phyloP scores from a whole-genome alignment of 2,113 vertebrate species.

The Stomatorhinus ivindoensis region DNA sequence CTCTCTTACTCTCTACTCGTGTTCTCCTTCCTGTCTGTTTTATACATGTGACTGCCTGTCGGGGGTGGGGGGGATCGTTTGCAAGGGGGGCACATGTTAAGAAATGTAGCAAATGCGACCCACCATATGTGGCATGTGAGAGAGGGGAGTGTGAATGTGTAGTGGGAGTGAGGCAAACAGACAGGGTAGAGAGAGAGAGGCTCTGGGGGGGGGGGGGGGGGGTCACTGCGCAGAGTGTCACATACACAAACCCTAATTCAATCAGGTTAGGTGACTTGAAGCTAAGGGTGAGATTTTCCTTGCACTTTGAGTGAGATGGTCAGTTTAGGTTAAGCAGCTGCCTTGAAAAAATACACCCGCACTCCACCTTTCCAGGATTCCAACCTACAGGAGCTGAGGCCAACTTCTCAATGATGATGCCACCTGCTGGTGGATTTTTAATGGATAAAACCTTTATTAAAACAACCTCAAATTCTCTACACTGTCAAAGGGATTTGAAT shows the following conservation, averaged over 20 bases:
- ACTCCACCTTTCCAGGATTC: background rate
- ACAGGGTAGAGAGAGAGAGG: background rate
- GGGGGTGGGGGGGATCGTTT: background rate
- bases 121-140: background rate
- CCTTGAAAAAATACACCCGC: background rate
- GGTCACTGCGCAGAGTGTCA: background rate
- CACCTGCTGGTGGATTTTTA: background rate
- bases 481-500: background rate
- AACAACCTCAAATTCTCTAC: background rate
- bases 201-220: too few relatives aligned
- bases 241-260: background rate
- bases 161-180: background rate
- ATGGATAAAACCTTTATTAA: background rate
- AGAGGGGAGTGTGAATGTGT: background rate
- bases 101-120: background rate
- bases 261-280: background rate
- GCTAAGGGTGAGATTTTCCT: background rate
- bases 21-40: background rate
- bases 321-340: background rate
- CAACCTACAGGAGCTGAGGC: background rate
- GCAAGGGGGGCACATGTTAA: background rate
- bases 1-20: background rate
- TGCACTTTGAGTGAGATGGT: background rate
- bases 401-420: background rate
- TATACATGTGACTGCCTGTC: background rate